phyloP scores from a whole-genome alignment of 2,888 invertebrate species.

The Urechis unicinctus region DNA sequence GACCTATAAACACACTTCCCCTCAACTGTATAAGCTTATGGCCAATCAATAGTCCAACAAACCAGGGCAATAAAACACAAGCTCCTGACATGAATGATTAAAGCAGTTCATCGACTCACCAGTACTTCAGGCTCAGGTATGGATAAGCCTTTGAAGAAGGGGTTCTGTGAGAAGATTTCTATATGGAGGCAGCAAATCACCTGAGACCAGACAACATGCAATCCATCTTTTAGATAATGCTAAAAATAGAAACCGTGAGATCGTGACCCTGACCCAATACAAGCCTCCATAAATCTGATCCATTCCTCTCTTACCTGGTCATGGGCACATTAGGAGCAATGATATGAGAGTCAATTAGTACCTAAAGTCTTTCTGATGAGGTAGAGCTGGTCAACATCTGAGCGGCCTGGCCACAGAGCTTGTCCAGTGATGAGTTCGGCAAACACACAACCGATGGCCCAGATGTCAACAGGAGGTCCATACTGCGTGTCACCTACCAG shows the following conservation, averaged over 20 bases:
- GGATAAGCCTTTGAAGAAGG: constrained; percentile 86
- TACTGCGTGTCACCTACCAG: constrained; percentile 85
- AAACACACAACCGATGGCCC: constrained; percentile 78
- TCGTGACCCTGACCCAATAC: no score
- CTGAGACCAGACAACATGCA: no score
- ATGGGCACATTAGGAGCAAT: no score
- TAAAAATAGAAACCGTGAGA: not conserved
- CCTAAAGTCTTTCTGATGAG: constrained; percentile 88
- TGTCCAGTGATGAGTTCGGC: constrained; percentile 53
- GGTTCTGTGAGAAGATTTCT: constrained; percentile 91
- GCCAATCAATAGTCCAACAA: no score
- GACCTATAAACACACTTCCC: no score
- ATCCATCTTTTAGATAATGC: not conserved
- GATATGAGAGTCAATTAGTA: no score
- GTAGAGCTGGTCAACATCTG: constrained; percentile 96
- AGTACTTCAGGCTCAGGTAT: constrained; percentile 83
- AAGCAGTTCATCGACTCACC: constrained; percentile 30
- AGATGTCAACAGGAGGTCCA: constrained; percentile 81
- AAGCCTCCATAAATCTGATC: no score
- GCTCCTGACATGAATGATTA: no score
- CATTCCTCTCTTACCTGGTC: no score
- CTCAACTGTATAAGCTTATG: no score
- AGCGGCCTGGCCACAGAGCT: constrained; percentile 86
- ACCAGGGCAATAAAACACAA: no score
- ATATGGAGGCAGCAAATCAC: constrained; percentile 88